phyloP scores from a whole-genome alignment of 2,797 vertebrate genomes.

The Gymnoscopelus braueri region DNA sequence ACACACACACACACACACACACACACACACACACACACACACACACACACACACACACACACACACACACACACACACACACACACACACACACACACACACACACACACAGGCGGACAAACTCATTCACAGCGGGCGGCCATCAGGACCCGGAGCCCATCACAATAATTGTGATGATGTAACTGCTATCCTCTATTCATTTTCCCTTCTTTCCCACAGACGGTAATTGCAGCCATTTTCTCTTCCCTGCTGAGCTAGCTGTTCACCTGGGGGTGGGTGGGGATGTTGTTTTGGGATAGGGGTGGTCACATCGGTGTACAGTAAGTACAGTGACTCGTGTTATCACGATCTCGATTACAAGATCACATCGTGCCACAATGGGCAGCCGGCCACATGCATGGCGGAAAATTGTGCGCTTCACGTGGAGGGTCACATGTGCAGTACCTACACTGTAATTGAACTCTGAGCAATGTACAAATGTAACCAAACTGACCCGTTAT shows the following conservation, averaged over 20 bases:
- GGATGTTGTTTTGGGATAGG: too few relatives aligned
- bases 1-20: not conserved
- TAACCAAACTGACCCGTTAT: too few relatives aligned
- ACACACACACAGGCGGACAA: not conserved
- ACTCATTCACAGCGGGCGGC: not conserved
- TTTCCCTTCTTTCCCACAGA: conserved; percentile 11
- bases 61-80: not conserved
- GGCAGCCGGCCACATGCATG: too few relatives aligned
- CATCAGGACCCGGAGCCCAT: not conserved
- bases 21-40: not conserved
- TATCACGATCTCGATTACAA: too few relatives aligned
- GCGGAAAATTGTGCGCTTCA: too few relatives aligned
- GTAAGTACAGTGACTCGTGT: too few relatives aligned
- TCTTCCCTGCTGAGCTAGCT: conserved; percentile 18
- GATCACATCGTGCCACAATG: too few relatives aligned
- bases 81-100: not conserved
- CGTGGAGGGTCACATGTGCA: too few relatives aligned
- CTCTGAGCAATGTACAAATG: too few relatives aligned
- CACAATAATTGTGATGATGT: conserved; percentile 23
- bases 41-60: not conserved
- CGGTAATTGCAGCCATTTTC: conserved; percentile 48
- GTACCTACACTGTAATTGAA: too few relatives aligned
- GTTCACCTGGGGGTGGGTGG: conserved; percentile 25
- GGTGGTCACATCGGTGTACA: too few relatives aligned
- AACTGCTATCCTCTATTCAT: conserved; percentile 32